Conservation (phyloP, 2,888 invertebrate species). For the Idaea dimidiata region DNA sequence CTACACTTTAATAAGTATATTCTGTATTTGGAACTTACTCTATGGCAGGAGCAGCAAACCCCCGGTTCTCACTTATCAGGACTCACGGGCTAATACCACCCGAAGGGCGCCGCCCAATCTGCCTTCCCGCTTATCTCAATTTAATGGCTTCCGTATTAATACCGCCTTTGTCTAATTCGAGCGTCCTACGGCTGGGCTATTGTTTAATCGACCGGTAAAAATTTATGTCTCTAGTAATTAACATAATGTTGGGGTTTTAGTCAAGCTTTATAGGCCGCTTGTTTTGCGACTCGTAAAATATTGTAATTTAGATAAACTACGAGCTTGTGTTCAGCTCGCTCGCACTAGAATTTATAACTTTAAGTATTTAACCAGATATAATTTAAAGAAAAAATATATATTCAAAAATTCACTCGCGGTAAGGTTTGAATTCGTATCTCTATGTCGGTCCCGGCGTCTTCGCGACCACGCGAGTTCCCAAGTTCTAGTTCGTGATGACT, state of each 20-base stretch:
- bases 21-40: conserved; percentile 32
- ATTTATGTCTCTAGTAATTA: conserved; percentile 46
- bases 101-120: conserved; percentile 77
- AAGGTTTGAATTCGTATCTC: too few relatives aligned
- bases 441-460: too few relatives aligned
- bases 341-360: conserved; percentile 13
- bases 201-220: conserved; percentile 74
- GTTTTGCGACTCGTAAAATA: conserved; percentile 24
- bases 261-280: conserved; percentile 22
- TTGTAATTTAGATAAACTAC: conserved; percentile 21
- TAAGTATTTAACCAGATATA: too few relatives aligned
- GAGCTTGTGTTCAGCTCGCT: background rate
- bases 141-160: conserved; percentile 80
- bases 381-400: too few relatives aligned
- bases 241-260: conserved; percentile 26
- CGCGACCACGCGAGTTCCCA: too few relatives aligned
- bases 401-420: too few relatives aligned
- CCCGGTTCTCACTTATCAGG: conserved; percentile 73
- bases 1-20: background rate
- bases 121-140: conserved; percentile 77
- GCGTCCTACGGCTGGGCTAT: conserved; percentile 56
- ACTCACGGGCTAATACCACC: conserved; percentile 75
- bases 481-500: too few relatives aligned
- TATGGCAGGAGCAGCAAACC: conserved; percentile 56
- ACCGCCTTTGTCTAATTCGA: conserved; percentile 78